These are phyloP conservation scores for Crax fasciolata DNA, from an alignment of 2,797 vertebrate species.

Conservation along the genomic window DNA sequence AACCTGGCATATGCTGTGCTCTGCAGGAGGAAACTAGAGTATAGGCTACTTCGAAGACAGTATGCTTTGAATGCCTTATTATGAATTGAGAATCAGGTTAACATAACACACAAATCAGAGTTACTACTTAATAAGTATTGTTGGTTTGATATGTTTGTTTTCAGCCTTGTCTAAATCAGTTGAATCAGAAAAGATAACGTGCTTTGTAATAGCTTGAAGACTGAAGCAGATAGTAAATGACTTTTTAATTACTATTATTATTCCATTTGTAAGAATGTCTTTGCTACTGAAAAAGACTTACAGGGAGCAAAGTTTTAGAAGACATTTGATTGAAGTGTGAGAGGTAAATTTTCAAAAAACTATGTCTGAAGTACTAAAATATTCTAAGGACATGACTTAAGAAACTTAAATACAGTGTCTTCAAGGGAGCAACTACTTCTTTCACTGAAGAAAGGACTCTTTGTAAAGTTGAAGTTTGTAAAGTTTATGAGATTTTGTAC, in stretches of 20 bases:
- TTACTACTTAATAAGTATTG: conserved; percentile 8
- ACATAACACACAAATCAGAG: not conserved
- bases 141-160: conserved; percentile 38
- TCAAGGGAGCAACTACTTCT: not conserved
- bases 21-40: not conserved
- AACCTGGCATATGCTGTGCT: conserved; percentile 15
- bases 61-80: conserved; percentile 29
- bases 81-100: conserved; percentile 16
- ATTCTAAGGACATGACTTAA: not conserved
- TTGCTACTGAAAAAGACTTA: not conserved
- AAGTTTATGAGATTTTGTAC: not conserved
- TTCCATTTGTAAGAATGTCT: not conserved
- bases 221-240: not conserved
- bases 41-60: not conserved
- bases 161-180: not conserved
- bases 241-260: not conserved
- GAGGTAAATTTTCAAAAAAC: not conserved
- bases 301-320: not conserved
- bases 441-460: not conserved
- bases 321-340: not conserved
- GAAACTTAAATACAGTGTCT: not conserved
- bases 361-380: fast-evolving
- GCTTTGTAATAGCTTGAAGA: not conserved
- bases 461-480: not conserved
- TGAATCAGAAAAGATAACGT: conserved; percentile 1